These are phyloP conservation scores for Bostrychus sinensis DNA, from an alignment of 2,113 vertebrate genomes.

Conservation along the genomic window DNA sequence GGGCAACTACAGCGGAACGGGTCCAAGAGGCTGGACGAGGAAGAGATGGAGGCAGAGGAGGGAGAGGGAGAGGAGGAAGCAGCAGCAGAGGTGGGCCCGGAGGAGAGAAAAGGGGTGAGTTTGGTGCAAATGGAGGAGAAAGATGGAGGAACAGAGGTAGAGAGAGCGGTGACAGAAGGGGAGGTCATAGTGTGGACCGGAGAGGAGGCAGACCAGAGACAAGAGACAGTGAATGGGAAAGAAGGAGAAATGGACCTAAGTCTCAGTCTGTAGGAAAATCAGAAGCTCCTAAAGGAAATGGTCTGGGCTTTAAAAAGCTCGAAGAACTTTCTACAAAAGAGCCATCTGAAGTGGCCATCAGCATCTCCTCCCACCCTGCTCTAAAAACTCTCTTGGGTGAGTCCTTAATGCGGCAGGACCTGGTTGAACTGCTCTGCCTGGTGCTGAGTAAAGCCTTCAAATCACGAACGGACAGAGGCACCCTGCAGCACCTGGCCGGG, in stretches of 20 bases:
- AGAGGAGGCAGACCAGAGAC: conserved; percentile 46
- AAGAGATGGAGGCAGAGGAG: neutral
- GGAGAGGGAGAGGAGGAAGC: conserved; percentile 22
- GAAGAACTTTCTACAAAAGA: conserved; percentile 84
- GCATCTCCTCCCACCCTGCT: conserved; percentile 78
- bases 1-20: neutral
- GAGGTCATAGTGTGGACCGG: conserved; percentile 25
- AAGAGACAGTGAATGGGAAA: conserved; percentile 52
- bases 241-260: conserved; percentile 38
- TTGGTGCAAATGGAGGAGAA: neutral
- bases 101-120: conserved; percentile 5
- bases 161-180: conserved; percentile 13
- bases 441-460: conserved; percentile 86
- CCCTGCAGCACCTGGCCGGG: conserved; percentile 82
- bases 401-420: conserved; percentile 74
- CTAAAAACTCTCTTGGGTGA: conserved; percentile 79
- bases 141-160: neutral
- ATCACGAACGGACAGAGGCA: conserved; percentile 80
- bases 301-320: conserved; percentile 81
- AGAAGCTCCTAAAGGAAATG: conserved; percentile 57
- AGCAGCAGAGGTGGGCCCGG: conserved; percentile 31
- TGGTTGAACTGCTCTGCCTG: conserved; percentile 85
- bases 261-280: conserved; percentile 36
- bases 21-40: neutral
- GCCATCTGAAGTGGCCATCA: conserved; percentile 84